Evolutionary conservation across 2,113 vertebrate species (phyloP).

Genomic region (Saiga tatarica): DNA sequence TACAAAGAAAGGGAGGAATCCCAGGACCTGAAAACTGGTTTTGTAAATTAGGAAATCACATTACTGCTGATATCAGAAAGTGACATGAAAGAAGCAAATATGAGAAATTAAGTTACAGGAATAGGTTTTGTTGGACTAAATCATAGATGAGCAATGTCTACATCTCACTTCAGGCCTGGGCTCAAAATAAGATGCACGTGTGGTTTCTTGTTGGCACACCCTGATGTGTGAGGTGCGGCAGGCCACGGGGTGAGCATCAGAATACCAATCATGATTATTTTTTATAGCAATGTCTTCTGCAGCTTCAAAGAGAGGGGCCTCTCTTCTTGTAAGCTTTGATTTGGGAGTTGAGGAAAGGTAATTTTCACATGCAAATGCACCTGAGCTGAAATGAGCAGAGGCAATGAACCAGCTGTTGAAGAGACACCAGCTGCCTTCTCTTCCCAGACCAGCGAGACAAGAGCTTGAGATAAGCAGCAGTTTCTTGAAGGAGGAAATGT

Average conservation of each 20-base stretch:
- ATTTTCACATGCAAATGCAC: conserved; percentile 82
- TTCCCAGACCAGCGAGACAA: background rate
- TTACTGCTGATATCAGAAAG: background rate
- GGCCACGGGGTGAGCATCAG: conserved; percentile 59
- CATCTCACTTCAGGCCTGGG: conserved; percentile 49
- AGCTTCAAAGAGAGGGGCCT: conserved; percentile 74
- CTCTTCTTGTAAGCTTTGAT: conserved; percentile 70
- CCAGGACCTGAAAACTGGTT: background rate
- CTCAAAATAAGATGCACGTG: conserved; percentile 39
- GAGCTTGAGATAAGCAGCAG: background rate
- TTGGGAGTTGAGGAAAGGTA: conserved; percentile 73
- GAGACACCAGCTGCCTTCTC: background rate
- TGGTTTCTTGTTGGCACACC: conserved; percentile 50
- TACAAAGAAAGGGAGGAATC: background rate
- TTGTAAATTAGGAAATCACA: background rate
- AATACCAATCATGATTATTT: conserved; percentile 73
- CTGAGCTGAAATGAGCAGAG: conserved; percentile 58
- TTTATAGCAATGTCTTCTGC: conserved; percentile 58
- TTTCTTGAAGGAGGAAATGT: background rate
- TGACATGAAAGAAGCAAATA: background rate
- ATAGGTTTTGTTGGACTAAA: background rate
- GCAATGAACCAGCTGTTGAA: conserved; percentile 30
- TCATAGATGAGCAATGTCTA: background rate
- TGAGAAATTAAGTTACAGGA: background rate
- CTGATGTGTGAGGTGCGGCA: conserved; percentile 60